Evolutionary conservation across 2,888 invertebrate genomes (phyloP), one percentile per base, ranked within the genome.

Genomic region (Neoitamus cyanurus): DNA sequence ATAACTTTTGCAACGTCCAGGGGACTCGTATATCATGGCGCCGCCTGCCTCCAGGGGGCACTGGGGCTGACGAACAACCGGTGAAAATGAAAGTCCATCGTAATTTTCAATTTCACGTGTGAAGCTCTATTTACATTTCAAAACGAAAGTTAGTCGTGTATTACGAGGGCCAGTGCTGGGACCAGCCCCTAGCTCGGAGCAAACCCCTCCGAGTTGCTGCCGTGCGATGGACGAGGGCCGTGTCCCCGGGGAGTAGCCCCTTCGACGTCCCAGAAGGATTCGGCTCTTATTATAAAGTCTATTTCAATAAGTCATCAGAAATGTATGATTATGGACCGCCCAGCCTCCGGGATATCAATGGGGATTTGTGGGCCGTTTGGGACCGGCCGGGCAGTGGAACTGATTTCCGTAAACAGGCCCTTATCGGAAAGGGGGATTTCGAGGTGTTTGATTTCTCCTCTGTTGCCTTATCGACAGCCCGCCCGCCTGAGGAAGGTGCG

Each of bases 71-170:
- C 78, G 48, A 30, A 78, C 46, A 68, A 34, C 82, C 82, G 69
- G 82, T 82, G 82, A 82, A 82, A 82, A 69, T 82, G 82, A 82
- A 82, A 82, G 82, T 69, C 36, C 37, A 3, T 58, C 58, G 82
- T 82, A 82, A 82, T 82, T 82, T 82, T 82, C 82, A 82, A 82
- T 69, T 82, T 82, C 31, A 82, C 82, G 82, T 82, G 82, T 82
- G 82, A 82, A 82, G 69, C 15, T 82, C 68, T 82, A 82, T 82
- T 82, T 82, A 82, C 82, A 82, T 82, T 82, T 82, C 82, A 82
- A 82, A 82, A 82, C 69, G 82, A 82, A 82, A 82, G 82, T 82
- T 82, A 82, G 82, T 82, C 82, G 82, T 82, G 82, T 69, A 82
- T 69, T 82, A 28, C 25, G 25, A 28, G 20, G 36, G 75, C 25